These are phyloP conservation scores for Tromatobia lineatoria DNA, from an alignment of 2,888 invertebrate genomes.

Conservation along the genomic window DNA sequence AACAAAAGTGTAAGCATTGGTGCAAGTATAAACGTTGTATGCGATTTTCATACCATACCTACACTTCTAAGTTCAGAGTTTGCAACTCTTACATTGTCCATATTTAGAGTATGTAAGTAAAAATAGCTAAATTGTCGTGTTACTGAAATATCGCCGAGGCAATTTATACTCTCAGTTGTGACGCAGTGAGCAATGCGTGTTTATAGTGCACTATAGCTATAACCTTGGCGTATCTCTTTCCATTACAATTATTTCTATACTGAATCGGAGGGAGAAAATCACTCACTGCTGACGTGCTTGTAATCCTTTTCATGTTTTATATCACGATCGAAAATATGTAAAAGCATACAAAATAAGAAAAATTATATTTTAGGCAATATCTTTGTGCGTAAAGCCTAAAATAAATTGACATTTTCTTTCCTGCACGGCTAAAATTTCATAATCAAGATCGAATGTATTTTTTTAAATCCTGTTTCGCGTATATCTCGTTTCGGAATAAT, in stretches of 20 bases:
- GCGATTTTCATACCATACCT: background rate
- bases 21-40: background rate
- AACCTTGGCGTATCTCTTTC: conserved; percentile 6
- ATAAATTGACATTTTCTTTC: too few relatives aligned
- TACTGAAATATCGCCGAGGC: background rate
- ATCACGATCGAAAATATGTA: background rate
- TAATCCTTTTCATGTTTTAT: background rate
- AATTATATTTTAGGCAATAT: too few relatives aligned
- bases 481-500: too few relatives aligned
- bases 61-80: background rate
- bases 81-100: background rate
- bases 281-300: background rate
- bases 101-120: background rate
- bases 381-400: too few relatives aligned
- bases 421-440: too few relatives aligned
- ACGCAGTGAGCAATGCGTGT: background rate
- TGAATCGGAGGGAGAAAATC: background rate
- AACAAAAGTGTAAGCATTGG: background rate
- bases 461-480: too few relatives aligned
- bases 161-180: background rate
- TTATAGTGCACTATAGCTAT: background rate
- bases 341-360: too few relatives aligned
- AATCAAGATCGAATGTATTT: background rate
- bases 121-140: background rate
- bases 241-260: background rate